Base-by-base conservation (phyloP, 2,888 invertebrate species). In the Plutella xylostella region DNA sequence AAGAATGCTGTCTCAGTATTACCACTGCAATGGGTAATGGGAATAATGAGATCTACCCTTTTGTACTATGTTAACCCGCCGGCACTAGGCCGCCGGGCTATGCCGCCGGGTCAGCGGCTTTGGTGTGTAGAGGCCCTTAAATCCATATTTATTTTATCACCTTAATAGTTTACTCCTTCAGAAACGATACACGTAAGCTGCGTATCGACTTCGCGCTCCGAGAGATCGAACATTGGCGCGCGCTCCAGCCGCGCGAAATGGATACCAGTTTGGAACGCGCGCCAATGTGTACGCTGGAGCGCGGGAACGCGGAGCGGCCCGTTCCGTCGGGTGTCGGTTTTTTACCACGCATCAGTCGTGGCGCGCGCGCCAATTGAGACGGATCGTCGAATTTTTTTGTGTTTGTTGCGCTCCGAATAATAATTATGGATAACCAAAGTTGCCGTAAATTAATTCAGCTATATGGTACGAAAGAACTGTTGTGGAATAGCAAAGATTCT, bases 341-440 rank as follows among this genome's bases (percentile, higher is more conserved):
- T 49, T 51, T 47, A 48, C 42, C 48, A 20, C 51, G 51, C 44
- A 49, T 51, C 47, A 49, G 45, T 50, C 37, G 45, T 47, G 46
- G 48, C 50, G 47, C 48, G 50, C 53, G 47, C 43, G 48, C 49
- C 3, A 28, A 28, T 28, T 28, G 28, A 28, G 28, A 28, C 28
- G 28, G 28, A 28, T 28, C 28, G 28, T 28, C 28, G 28, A 12
- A 28, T 28, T 28, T 25, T n/a, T 28, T 28, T 28, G 28, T 28
- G 28, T 28, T 28, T 28, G 28, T 28, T 28, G 28, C 28, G 28
- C 28, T 28, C 28, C 28, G 28, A 28, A 28, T 28, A 28, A 28
- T 28, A 22, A 45, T 43, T 34, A 45, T 45, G 42, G 42, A 48
- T 28, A 48, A 38, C 21, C 19, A 45, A 42, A 45, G 28, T 15